Conservation (phyloP, 1,140 invertebrate species). For the Cecropterus lyciades region DNA sequence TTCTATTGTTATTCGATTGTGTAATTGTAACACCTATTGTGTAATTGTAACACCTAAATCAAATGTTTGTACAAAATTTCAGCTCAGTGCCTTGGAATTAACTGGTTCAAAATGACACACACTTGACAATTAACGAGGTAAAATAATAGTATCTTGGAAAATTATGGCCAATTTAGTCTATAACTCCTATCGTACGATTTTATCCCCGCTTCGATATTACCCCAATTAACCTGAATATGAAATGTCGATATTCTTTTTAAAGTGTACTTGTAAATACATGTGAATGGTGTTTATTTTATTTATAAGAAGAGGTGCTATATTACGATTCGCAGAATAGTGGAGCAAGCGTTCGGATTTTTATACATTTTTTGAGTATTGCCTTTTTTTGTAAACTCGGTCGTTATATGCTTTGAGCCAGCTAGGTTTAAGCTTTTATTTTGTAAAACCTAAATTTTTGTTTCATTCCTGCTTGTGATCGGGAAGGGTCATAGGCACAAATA, state of each 20-base stretch:
- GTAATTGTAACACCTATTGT: no score
- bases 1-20: no score
- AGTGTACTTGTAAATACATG: conserved; percentile 42
- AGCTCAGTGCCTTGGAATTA: no score
- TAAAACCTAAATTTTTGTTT: conserved; percentile 20
- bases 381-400: conserved; percentile 22
- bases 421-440: conserved; percentile 11
- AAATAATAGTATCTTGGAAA: no score
- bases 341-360: conserved; percentile 26
- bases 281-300: conserved; percentile 40
- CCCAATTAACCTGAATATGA: not conserved
- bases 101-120: no score
- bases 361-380: conserved; percentile 29
- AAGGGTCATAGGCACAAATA: conserved; percentile 5
- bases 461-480: conserved; percentile 28
- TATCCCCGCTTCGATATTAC: no score
- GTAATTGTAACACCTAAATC: no score
- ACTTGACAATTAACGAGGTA: no score
- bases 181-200: no score
- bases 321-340: conserved; percentile 23
- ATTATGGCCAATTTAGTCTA: no score
- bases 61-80: no score
- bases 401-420: conserved; percentile 13
- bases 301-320: conserved; percentile 47
- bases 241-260: conserved; percentile 29